phyloP scores from a whole-genome alignment of 2,888 invertebrate genomes.

The Limnephilus auricula region DNA sequence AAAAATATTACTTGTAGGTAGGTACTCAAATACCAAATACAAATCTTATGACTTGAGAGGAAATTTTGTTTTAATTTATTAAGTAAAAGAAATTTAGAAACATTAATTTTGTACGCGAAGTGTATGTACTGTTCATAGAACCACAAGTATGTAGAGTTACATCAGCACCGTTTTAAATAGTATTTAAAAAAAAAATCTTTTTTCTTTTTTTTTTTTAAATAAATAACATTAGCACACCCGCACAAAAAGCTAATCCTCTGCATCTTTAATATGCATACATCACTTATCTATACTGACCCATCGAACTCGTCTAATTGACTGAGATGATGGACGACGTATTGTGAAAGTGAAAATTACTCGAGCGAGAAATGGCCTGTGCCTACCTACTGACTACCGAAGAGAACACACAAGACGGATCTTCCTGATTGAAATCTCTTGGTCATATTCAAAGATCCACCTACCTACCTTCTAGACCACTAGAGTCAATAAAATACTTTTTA shows the following conservation, averaged over 20 bases:
- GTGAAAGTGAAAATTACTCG: not conserved
- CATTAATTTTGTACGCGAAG: no score
- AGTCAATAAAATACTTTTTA: not conserved
- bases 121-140: no score
- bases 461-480: not conserved
- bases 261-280: not conserved
- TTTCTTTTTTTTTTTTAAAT: no score
- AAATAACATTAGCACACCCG: not conserved
- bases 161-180: no score
- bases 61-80: no score
- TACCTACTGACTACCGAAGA: not conserved
- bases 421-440: not conserved
- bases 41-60: no score
- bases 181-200: no score
- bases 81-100: no score
- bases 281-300: not conserved
- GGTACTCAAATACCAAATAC: no score
- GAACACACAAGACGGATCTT: not conserved
- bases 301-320: not conserved
- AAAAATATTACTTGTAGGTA: no score
- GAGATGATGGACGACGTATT: not conserved
- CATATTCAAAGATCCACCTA: not conserved
- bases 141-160: no score
- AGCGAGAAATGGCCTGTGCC: not conserved
- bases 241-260: not conserved